Evolutionary conservation across 1,140 invertebrate genomes (phyloP), one percentile per base, ranked within the genome.

Genomic region (Eupristina koningsbergeri): DNA sequence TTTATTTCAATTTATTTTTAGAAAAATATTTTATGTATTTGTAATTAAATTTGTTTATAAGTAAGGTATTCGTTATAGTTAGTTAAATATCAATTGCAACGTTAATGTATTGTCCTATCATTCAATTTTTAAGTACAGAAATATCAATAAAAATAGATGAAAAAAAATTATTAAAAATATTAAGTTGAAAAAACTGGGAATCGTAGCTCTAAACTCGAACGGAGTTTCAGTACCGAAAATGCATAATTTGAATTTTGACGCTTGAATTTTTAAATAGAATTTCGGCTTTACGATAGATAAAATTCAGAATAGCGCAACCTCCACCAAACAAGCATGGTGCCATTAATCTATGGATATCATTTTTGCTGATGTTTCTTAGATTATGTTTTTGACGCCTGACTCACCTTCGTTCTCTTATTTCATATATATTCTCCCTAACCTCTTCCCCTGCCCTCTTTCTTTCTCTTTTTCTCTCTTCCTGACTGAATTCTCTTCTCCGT

Each of bases 341-440:
- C 34, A 74, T 81, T 81, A 75, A 81, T 81, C 69, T 36, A n/a
- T 26, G 39, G 76, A 79, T 64, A 79, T 79, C 61, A 13, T 64
- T 39, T 45, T 13, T 26, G 1, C n/a, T 64, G 3, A 2, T 34
- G 11, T 29, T 36, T 31, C 58, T 64, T 69, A 36, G 50, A 81
- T 64, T 74, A 64, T 71, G 47, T n/a, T 13, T 67, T 63, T 58
- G 45, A 61, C 81, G 45, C 15, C 53, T 58, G 63, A 69, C 58
- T 83, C 75, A 58, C 75, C 81, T 83, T 83, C 45, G 47, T 67
- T 50, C n/a, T n/a, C n/a, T n/a, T n/a, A n/a, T n/a, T n/a, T n/a
- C n/a, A n/a, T n/a, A n/a, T n/a, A n/a, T n/a, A n/a, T n/a, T n/a
- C n/a, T n/a, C n/a, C n/a, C n/a, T n/a, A n/a, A n/a, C n/a, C 53